Evolutionary conservation across 1,140 invertebrate genomes (phyloP).

Genomic region (Teleogryllus occipitalis): DNA sequence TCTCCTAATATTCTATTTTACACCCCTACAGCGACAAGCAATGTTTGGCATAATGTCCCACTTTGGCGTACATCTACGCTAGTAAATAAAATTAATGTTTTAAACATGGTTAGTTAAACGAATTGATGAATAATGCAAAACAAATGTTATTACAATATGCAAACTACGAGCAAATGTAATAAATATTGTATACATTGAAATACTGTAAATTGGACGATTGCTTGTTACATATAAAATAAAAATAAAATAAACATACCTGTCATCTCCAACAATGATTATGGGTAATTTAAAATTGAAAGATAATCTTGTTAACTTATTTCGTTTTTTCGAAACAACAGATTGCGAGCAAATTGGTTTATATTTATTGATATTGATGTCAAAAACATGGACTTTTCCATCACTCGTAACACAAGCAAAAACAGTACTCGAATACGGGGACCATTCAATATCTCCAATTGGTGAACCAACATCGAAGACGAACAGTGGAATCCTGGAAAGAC

Average conservation of each 20-base stretch:
- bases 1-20: too few species aligned
- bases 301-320: constrained; percentile 74
- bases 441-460: constrained; percentile 82
- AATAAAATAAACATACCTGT: constrained; percentile 55
- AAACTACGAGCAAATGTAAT: too few species aligned
- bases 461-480: constrained; percentile 88
- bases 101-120: too few species aligned
- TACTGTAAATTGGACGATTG: too few species aligned
- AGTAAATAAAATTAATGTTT: too few species aligned
- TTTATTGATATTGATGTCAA: constrained; percentile 86
- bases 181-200: too few species aligned
- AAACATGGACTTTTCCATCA: constrained; percentile 84
- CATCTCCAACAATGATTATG: constrained; percentile 83
- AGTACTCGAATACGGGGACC: constrained; percentile 92
- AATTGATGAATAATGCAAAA: too few species aligned
- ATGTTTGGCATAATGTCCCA: too few species aligned
- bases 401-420: constrained; percentile 87
- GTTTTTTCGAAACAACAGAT: constrained; percentile 72
- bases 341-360: constrained; percentile 85
- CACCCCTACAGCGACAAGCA: too few species aligned
- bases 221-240: too few species aligned
- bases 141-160: too few species aligned
- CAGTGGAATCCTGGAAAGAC: constrained; percentile 54
- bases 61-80: too few species aligned
- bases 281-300: constrained; percentile 78